Base-by-base conservation (phyloP, 2,113 vertebrate species). In the Serinus canaria region DNA sequence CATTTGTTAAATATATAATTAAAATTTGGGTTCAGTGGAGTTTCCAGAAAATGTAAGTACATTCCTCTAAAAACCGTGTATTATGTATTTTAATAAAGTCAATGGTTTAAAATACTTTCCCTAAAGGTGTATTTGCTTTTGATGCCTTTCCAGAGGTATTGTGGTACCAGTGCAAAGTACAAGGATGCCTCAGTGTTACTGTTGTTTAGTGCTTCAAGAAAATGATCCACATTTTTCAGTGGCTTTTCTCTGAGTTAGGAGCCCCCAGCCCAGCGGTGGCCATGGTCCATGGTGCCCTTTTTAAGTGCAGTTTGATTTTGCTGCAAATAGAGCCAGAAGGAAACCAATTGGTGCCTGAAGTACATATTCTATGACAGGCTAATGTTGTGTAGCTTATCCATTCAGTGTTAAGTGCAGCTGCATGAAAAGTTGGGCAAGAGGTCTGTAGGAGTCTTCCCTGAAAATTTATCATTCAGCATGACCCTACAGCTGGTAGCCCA, bases 61-160 rank as follows among this genome's bases (percentile, higher is more conserved):
- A 97, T 98, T 98, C 97, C 97, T 98, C 96, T 95, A 90, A 87
- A 93, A 95, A 95, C 92, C 47, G 50, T 97, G 95, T 97, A 96
- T 97, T 94, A 94, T 90, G 50, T 96, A 97, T 97, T 98, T 97
- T 98, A 98, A 98, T 98, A 98, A 98, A 98, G 95, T 97, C 94
- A 95, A 63, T 97, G 94, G 95, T 97, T 97, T 97, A 96, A 98
- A 96, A 89, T 90, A 70, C 47, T 79, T 91, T 3, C 74, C 23
- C 47, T 90, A 79, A 63, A 76, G 43, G 28, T 53, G 41, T 73
- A 50, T 87, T 95, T 94, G n/a, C 69, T 93, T 90, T 58, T 82
- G 43, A 21, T 70, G 31, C 46, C 30, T 93, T 94, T 82, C 30
- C 47, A 49, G 35, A 24, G 70, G 43, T 35, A 21, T 30, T 49